Evolutionary conservation across 2,797 vertebrate genomes (phyloP).

Genomic region (Tarsius wallacei): DNA sequence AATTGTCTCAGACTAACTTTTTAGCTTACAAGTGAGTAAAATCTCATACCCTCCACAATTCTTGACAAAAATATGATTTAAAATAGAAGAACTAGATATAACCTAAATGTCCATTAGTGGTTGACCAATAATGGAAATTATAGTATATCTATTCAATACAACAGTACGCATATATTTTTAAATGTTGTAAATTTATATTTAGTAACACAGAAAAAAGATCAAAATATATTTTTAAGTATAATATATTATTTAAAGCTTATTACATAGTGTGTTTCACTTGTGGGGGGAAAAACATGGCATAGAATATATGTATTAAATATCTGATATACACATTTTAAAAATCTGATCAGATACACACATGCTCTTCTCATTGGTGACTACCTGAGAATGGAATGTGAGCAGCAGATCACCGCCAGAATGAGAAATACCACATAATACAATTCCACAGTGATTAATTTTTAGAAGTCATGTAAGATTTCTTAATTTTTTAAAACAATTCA

Average conservation of each 20-base stretch:
- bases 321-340: not conserved
- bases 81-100: conserved; percentile 5
- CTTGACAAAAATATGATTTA: not conserved
- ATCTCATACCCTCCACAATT: not conserved
- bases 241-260: not conserved
- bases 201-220: not conserved
- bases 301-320: not conserved
- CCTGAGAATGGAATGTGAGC: not conserved
- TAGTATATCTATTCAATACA: not conserved
- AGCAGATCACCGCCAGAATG: not conserved
- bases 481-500: not conserved
- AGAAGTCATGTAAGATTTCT: not conserved
- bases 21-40: not conserved
- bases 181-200: not conserved
- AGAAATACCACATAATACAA: not conserved
- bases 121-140: not conserved
- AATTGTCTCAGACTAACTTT: too few relatives aligned
- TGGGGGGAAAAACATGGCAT: not conserved
- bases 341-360: not conserved
- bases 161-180: not conserved
- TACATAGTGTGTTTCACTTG: not conserved
- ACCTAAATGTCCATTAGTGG: not conserved
- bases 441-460: not conserved
- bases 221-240: not conserved
- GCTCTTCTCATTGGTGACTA: not conserved